A percentile compares a stretch with the other conserved stretches of the same genome.
Conservation (phyloP, 2,888 invertebrate species). For the Escarpia spicata region DNA sequence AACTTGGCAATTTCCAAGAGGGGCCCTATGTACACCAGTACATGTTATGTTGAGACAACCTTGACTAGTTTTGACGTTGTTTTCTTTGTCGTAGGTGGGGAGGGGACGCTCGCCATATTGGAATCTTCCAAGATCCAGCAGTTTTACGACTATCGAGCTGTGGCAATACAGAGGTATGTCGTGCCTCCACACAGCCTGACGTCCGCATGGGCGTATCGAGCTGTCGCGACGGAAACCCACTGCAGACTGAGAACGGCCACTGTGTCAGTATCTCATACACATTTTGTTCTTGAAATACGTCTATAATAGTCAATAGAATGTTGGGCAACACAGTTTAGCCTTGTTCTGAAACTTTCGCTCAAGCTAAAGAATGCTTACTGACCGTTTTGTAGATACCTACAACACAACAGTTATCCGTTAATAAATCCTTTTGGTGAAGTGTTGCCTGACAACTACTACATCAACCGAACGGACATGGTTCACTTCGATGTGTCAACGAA, state of each 20-base stretch:
- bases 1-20: not conserved
- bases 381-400: not conserved
- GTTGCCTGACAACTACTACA: not conserved
- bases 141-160: not conserved
- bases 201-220: not conserved
- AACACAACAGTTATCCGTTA: not conserved
- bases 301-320: not conserved
- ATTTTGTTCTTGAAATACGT: not conserved
- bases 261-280: not conserved
- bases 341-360: not conserved
- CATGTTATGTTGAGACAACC: not conserved
- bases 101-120: not conserved
- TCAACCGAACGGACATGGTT: not conserved
- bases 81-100: not conserved
- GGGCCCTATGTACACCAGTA: not conserved
- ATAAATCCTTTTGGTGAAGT: not conserved
- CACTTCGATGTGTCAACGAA: not conserved
- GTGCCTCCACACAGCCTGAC: not conserved
- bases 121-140: not conserved
- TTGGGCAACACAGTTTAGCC: not conserved
- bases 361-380: not conserved
- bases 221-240: not conserved
- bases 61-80: not conserved
- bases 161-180: not conserved
- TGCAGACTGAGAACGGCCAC: conserved; percentile 3